These are phyloP conservation scores for Charanyca ferruginea DNA, from an alignment of 2,888 invertebrate genomes.

Conservation along the genomic window DNA sequence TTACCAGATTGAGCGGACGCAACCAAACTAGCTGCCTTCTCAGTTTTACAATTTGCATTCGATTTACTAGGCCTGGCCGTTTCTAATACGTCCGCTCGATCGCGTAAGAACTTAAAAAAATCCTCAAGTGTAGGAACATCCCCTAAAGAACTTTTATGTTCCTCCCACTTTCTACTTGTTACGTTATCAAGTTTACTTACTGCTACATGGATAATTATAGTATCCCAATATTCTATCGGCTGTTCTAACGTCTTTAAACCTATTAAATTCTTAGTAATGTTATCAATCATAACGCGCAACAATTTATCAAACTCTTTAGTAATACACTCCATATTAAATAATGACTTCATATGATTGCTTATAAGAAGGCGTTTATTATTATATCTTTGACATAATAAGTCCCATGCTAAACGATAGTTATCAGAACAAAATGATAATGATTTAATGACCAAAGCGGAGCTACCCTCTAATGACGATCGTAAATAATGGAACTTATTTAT, in stretches of 20 bases:
- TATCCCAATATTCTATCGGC: constrained; percentile 21
- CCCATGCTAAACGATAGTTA: too few relatives aligned
- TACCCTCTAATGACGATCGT: constrained; percentile 15
- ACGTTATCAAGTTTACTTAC: constrained; percentile 17
- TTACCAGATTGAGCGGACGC: too few relatives aligned
- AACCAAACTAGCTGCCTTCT: too few relatives aligned
- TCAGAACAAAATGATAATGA: constrained; percentile 2
- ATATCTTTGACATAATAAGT: too few relatives aligned
- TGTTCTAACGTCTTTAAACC: constrained; percentile 7
- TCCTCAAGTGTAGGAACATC: constrained; percentile 16
- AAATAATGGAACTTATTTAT: too few relatives aligned
- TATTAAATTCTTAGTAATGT: constrained; percentile 13
- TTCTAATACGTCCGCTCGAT: constrained; percentile 21
- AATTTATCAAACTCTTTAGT: too few relatives aligned
- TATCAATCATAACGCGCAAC: constrained; percentile 2
- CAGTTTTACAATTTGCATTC: too few relatives aligned
- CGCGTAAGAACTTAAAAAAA: constrained; percentile 22
- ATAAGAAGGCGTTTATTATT: too few relatives aligned
- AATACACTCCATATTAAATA: too few relatives aligned
- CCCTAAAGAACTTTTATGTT: too few relatives aligned
- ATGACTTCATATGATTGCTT: too few relatives aligned
- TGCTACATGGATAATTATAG: constrained; percentile 7
- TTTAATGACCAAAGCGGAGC: constrained; percentile 5
- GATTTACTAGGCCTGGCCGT: too few relatives aligned
- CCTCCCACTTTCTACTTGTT: constrained; percentile 23